Base-by-base conservation (phyloP, 64 coral and sea anemone species). In the Porites australiensis region DNA sequence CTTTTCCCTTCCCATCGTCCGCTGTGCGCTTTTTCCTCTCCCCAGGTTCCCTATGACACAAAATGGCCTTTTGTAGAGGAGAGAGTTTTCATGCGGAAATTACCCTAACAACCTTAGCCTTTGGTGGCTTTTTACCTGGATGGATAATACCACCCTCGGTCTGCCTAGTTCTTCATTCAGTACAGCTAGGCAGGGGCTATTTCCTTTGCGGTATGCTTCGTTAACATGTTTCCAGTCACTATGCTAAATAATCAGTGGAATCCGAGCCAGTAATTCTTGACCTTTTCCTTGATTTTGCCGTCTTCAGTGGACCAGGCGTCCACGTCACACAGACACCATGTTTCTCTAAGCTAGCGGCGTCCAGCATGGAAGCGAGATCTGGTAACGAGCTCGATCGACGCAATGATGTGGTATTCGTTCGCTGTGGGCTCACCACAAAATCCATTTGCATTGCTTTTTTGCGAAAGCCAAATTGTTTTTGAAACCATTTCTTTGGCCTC, bases 321-420 rank as follows among this genome's bases (percentile, higher is more conserved):
- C 44, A 19, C 3, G 81, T 11, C 22, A 3, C 19, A 9, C 50
- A 45, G 0, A 19, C 48, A 50, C 43, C 62, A 18, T 52, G 46
- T 16, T 49, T 77, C 86, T 93, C 90, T 13, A 79, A 20, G 11
- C 81, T 93, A 0, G 91, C 95, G 3, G 95, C 95, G 10, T 96
- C 95, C 10, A 96, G 67, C 95, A 96, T 90, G 15, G 95, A 74
- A 7, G 95, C 80, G 16, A 96, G 91, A 74, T 94, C 95, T 74
- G 95, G 95, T 79, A 96, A 60, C 16, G 95, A 96, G 52, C 95
- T 96, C 49, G 95, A 92, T 15, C 91, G 72, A 16, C 95, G 88
- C 27, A 66, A 50, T 68, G 57, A 45, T 18, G 49, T 1, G 48
- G 11, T 68, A 3, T 5, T 74, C 13, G 84, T 50, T 3, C 50